phyloP scores from a whole-genome alignment of 2,797 vertebrate species.

The Helicolenus hilgendorfi region DNA sequence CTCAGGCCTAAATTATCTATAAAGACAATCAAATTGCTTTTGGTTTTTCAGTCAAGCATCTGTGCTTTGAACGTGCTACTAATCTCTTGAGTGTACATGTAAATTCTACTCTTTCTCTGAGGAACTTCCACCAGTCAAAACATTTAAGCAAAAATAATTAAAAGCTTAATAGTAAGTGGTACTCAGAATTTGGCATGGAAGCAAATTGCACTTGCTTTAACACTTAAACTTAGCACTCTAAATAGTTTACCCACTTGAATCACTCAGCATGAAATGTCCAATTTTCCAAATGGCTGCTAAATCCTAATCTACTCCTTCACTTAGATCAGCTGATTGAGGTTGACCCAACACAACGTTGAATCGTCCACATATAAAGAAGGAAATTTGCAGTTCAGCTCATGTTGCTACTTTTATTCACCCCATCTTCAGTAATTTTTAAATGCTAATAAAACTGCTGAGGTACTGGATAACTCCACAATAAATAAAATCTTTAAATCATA shows the following conservation, averaged over 20 bases:
- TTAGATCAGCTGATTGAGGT: conserved; percentile 37
- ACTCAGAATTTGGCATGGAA: conserved; percentile 67
- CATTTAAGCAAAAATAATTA: conserved; percentile 9
- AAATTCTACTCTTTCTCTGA: not conserved
- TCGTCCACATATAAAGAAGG: conserved; percentile 17
- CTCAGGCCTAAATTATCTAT: conserved; percentile 41
- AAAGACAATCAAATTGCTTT: conserved; percentile 65
- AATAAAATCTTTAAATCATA: conserved; percentile 8
- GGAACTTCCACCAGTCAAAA: conserved; percentile 43
- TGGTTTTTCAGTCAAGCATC: conserved; percentile 75
- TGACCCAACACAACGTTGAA: not conserved
- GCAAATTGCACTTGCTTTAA: conserved; percentile 81
- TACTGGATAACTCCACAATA: conserved; percentile 39
- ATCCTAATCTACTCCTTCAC: conserved; percentile 53
- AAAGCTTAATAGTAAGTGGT: conserved; percentile 25
- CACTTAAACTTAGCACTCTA: conserved; percentile 49
- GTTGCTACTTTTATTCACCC: not conserved
- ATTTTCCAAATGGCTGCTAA: conserved; percentile 70
- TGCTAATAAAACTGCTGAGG: conserved; percentile 17
- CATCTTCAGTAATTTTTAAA: not conserved
- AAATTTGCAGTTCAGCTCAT: not conserved
- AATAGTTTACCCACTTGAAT: conserved; percentile 20
- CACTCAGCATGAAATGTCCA: conserved; percentile 58
- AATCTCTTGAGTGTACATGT: conserved; percentile 38
- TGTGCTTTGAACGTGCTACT: conserved; percentile 44